Base-by-base conservation (phyloP, 2,113 vertebrate genomes). In the Notothenia coriiceps region DNA sequence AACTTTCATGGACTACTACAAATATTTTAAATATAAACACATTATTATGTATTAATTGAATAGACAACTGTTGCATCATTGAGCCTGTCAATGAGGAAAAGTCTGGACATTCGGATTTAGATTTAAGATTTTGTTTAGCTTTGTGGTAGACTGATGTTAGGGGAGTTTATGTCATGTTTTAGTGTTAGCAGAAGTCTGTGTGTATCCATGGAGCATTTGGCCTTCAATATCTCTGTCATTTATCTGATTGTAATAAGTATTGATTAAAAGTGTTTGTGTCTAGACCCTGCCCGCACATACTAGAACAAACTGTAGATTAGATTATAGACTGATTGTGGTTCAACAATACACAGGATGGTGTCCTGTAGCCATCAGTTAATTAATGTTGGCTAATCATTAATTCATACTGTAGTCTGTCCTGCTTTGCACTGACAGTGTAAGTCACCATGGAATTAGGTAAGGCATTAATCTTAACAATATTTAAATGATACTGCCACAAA, bases 191-290 rank as follows among this genome's bases (percentile, higher is more conserved):
- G 12, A 40, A 11, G 29, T 78, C n/a, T 49, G 7, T 56, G 57
- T 70, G 44, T 44, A 59, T 46, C 25, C 11, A 5, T 57, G 9
- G 40, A 10, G 2, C 25, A n/a, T 18, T 69, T 33, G 44, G n/a
- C 47, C 46, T 13, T 35, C 15, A 17, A 14, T 57, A 29, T 33
- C 2, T 52, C 43, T 12, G 43, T 49, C 43, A 9, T 29, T 51
- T 13, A 56, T 54, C 18, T 49, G 7, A 70, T 85, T 80, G 63
- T 1, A 13, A 77, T 47, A 56, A 68, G 68, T 57, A 59, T 40
- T 74, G 52, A 2, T 15, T 47, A 40, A 49, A 62, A 7, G n/a
- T 25, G 44, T 62, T 35, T 65, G 20, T 18, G 22, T 63, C 43
- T n/a, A 68, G 29, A 13, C 15, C 4, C 4, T 33, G 5, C 11